These are phyloP conservation scores for Natrix natrix DNA, from an alignment of 2,797 vertebrate species.

Conservation along the genomic window DNA sequence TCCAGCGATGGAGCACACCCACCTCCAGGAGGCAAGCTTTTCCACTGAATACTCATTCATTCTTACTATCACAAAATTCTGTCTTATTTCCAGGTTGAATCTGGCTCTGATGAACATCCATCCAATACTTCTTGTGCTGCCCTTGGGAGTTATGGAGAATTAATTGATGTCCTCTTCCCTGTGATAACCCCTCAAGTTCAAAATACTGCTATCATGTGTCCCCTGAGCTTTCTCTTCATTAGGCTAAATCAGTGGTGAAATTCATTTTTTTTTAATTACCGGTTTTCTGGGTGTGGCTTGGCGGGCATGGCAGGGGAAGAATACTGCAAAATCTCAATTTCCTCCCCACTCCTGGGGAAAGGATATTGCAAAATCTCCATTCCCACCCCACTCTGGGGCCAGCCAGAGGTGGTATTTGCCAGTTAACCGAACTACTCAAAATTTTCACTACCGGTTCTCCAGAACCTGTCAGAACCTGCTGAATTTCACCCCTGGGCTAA, in stretches of 20 bases:
- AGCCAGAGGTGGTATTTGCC: too few species aligned
- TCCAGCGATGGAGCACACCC: not conserved
- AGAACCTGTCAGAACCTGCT: too few species aligned
- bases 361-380: too few species aligned
- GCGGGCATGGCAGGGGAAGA: too few species aligned
- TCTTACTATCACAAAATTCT: not conserved
- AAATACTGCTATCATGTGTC: not conserved
- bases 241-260: not conserved
- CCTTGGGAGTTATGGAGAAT: not conserved
- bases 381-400: too few species aligned
- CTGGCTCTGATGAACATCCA: not conserved
- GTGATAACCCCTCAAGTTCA: not conserved
- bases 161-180: not conserved
- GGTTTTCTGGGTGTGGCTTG: too few species aligned
- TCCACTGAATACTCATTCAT: not conserved
- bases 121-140: not conserved
- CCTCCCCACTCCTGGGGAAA: too few species aligned
- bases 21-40: not conserved
- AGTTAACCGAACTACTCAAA: too few species aligned
- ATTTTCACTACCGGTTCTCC: too few species aligned
- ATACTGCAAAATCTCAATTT: too few species aligned
- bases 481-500: not conserved
- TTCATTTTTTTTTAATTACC: too few species aligned
- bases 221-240: not conserved
- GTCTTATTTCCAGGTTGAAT: not conserved